Evolutionary conservation across 2,113 vertebrate species (phyloP), one percentile per base, ranked within the genome.

Genomic region (Edolisoma coerulescens): DNA sequence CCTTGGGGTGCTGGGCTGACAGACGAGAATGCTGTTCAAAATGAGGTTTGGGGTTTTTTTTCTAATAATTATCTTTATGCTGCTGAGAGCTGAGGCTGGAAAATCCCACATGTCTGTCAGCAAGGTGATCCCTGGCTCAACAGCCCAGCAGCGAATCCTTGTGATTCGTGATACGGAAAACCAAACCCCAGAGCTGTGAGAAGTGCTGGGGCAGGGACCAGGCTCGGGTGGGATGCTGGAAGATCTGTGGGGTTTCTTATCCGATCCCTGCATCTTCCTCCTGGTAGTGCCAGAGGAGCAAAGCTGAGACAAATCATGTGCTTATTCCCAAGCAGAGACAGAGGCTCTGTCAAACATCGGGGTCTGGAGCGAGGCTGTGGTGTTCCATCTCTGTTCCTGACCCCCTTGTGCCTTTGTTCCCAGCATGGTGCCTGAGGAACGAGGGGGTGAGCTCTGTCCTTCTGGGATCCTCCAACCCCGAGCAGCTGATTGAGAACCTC

Each of bases 361-460:
- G 35, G 7, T 4, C 27, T 52, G 79, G 11, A 33, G 41, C 13
- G 4, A 7, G 7, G 23, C 28, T 0, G 0, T 13, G 52, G 1
- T 0, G 0, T 14, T 24, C 37, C 45, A 2, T 2, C 30, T 3
- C 5, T 44, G 44, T 8, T 35, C 28, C 71, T 95, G 74, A 97
- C 19, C 11, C 1, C 18, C n/a, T 11, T 26, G 19, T 95, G 50
- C 7, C 86, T 97, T 61, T 90, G 8, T 95, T 69, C 67, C 32
- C 97, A 99, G 99, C 99, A 0, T 99, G 99, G 99, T 99, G 99
- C 96, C 98, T 99, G 95, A 98, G 99, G 88, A 99, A 99, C 2
- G 99, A 99, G 94, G 99, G 99, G 1, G 99, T 99, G 96, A 99
- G 99, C 90, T 99, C 99, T 4, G 99, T 99, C 50, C 99, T 99